Evolutionary conservation across 2,888 invertebrate species (phyloP).

Genomic region (Trissolcus japonicus): DNA sequence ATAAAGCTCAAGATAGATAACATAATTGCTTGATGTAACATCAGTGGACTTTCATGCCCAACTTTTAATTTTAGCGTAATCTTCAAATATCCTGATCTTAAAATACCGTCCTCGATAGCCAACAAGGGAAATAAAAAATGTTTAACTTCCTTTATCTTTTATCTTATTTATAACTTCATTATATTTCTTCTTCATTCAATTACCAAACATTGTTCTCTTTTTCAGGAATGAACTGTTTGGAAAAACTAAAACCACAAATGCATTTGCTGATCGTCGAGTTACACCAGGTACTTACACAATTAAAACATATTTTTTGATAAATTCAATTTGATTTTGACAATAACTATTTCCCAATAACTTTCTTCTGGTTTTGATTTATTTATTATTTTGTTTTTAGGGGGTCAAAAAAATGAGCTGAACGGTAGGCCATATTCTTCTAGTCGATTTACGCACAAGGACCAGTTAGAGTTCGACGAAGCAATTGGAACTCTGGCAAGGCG

Average conservation of each 20-base stretch:
- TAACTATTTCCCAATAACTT: background rate
- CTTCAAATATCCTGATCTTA: slow-evolving; percentile 14
- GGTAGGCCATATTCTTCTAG: slow-evolving; percentile 62
- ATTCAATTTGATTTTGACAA: background rate
- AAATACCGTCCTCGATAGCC: background rate
- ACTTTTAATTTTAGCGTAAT: slow-evolving; percentile 21
- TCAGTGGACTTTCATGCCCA: slow-evolving; percentile 3
- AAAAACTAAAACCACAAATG: slow-evolving; percentile 65
- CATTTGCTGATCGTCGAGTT: slow-evolving; percentile 64
- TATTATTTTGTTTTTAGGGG: slow-evolving; percentile 58
- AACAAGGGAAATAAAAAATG: too few species aligned
- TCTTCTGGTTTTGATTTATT: background rate
- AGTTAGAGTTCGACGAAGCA: slow-evolving; percentile 71
- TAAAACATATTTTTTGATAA: background rate
- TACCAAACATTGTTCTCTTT: too few species aligned
- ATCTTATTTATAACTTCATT: too few species aligned
- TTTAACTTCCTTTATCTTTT: too few species aligned
- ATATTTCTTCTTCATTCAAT: too few species aligned
- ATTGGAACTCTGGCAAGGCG: slow-evolving; percentile 69
- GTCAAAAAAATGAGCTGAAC: slow-evolving; percentile 63
- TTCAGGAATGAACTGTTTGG: slow-evolving; percentile 71
- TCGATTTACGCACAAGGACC: slow-evolving; percentile 64
- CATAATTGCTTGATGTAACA: slow-evolving; percentile 10
- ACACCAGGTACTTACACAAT: slow-evolving; percentile 65
- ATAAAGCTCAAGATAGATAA: slow-evolving; percentile 7